Evolutionary conservation across 2,797 vertebrate species (phyloP), one percentile per base, ranked within the genome.

Genomic region (Rhinogobio ventralis): DNA sequence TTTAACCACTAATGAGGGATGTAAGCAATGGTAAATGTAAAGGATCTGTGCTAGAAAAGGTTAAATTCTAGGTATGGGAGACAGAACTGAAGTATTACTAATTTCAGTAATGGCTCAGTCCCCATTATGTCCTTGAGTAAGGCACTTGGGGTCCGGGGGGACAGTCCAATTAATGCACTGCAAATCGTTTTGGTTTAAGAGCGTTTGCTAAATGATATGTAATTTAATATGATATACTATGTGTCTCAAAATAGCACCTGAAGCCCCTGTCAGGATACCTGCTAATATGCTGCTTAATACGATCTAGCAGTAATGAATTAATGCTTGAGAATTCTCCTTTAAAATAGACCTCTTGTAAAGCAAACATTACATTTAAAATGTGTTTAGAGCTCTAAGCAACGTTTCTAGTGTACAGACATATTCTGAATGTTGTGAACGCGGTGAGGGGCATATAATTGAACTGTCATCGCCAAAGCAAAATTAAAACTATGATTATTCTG

Each of bases 401-500:
- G 14, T 69, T 57, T 42, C 19, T 77, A 10, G 51, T 68, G 36
- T 49, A 68, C 28, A 19, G 57, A 39, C 45, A 51, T 23, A 0
- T 51, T 73, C 57, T 46, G 25, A 14, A 66, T 60, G 8, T 67
- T 78, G 60, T 19, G 49, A 87, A 71, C 9, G n/a, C 23, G 28
- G 19, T 78, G 64, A 42, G 51, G 62, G 83, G 33, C 45, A 36
- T 72, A 28, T 82, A 86, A 87, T 67, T 75, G 75, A 87, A 57
- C 81, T 84, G 87, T 83, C 75, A 60, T 28, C 39, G 39, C 14
- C 33, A 23, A 85, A 78, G 39, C 53, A 45, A 83, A 62, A 90
- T 86, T 87, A 79, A 83, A 88, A 86, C 81, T 72, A 71, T 13
- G 66, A 85, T 87, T 85, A 86, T 86, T 72, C 73, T 72, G 45